phyloP scores from a whole-genome alignment of 2,113 vertebrate species.

The Amia ocellicauda region DNA sequence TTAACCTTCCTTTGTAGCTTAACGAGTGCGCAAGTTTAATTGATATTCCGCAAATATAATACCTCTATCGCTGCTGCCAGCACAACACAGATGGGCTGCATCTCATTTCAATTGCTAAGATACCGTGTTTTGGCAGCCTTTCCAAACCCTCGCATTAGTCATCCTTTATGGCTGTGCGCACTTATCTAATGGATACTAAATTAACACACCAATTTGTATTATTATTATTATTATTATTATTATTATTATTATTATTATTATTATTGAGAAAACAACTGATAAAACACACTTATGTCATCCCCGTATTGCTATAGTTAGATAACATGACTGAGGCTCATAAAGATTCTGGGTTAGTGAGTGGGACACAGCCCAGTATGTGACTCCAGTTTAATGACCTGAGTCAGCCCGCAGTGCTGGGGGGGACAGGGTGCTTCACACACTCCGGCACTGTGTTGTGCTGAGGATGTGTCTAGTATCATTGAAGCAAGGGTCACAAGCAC shows the following conservation, averaged over 20 bases:
- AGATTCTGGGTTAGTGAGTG: constrained; percentile 23
- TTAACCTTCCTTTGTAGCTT: constrained; percentile 33
- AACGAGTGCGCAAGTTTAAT: constrained; percentile 37
- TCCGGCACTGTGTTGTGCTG: no score
- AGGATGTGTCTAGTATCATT: no score
- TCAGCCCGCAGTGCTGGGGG: constrained; percentile 16
- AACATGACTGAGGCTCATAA: constrained; percentile 16
- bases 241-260: neutral
- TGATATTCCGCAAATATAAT: constrained; percentile 38
- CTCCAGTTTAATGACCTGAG: constrained; percentile 28
- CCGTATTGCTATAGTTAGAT: neutral
- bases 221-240: constrained; percentile 5
- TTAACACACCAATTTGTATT: constrained; percentile 23
- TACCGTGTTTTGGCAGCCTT: constrained; percentile 42
- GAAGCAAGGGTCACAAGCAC: no score
- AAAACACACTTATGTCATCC: neutral
- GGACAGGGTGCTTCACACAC: constrained; percentile 1
- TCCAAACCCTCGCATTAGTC: constrained; percentile 38
- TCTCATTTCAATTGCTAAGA: constrained; percentile 38
- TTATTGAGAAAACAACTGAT: no score
- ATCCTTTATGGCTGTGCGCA: constrained; percentile 35
- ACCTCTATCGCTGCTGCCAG: constrained; percentile 42
- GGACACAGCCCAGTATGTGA: constrained; percentile 16
- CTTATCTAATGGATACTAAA: constrained; percentile 37
- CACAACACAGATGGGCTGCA: constrained; percentile 42